Conservation (phyloP, 2,797 vertebrate genomes). For the Acanthiza pusilla region DNA sequence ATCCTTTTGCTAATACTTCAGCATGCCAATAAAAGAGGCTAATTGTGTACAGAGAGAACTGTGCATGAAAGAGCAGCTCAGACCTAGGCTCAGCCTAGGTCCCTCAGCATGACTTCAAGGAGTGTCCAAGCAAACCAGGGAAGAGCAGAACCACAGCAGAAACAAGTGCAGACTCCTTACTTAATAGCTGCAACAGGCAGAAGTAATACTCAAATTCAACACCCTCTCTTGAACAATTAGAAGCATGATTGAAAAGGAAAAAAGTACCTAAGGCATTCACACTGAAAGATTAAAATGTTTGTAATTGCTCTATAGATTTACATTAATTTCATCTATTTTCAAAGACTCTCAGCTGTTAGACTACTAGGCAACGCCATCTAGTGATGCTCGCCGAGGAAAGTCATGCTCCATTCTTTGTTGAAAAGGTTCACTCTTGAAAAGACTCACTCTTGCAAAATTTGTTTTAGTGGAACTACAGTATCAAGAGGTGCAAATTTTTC, state of each 20-base stretch:
- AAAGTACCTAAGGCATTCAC: background rate
- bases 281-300: background rate
- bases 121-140: background rate
- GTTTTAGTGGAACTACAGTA: background rate
- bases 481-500: background rate
- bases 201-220: background rate
- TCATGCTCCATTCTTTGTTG: background rate
- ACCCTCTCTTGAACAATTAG: background rate
- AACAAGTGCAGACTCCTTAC: background rate
- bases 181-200: background rate
- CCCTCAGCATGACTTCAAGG: background rate
- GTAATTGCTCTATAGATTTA: background rate
- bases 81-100: background rate
- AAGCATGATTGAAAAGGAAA: background rate
- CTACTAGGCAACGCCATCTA: slow-evolving; percentile 41
- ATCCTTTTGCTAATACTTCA: background rate
- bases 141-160: background rate
- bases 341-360: background rate
- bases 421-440: background rate
- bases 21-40: background rate
- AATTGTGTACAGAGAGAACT: background rate
- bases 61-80: background rate
- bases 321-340: background rate
- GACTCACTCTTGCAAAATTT: background rate
- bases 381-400: background rate